Evolutionary conservation across 2,888 invertebrate genomes (phyloP), one percentile per base, ranked within the genome.

Genomic region (Apotomis betuletana): DNA sequence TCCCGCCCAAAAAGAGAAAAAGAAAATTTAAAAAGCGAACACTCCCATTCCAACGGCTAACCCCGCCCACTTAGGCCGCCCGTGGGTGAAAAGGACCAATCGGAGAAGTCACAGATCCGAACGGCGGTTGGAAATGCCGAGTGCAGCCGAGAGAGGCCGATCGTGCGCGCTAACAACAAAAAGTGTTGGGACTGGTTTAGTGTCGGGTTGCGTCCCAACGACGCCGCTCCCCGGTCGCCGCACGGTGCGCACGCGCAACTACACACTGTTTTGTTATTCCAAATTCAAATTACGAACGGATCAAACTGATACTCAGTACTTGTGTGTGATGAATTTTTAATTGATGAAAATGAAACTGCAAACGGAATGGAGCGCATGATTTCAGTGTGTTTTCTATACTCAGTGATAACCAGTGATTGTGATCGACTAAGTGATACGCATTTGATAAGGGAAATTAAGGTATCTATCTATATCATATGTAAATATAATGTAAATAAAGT

Each of bases 121-220:
- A 80, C 80, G 80, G 76, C 80, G 76, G 81, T 81, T 81, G 81
- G 76, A 77, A 76, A 75, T 68, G 76, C 85, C 90, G 91, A 88
- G 76, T 75, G 74, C 74, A 79, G 77, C 88, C 92, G 91, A 90
- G 85, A 83, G 85, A 81, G 82, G 79, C 90, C 91, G 91, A 90
- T 75, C 80, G 83, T 83, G 85, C 85, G 89, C 89, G 89, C 85
- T 89, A 89, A 88, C 88, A 90, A 92, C 93, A 93, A 93, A 93
- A 93, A 93, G 90, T 91, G 88, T 86, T 85, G 89, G 89, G 89
- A 91, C 91, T 88, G 87, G 90, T 90, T 94, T 91, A 94, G 93
- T 93, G 89, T 93, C 92, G 93, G 93, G 93, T 92, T 87, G 93
- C 92, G 92, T 93, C 93, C 93, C 93, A 92, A 86, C 88, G 90